These are phyloP conservation scores for Tinea semifulvella DNA, from an alignment of 2,888 invertebrate species.

Conservation along the genomic window DNA sequence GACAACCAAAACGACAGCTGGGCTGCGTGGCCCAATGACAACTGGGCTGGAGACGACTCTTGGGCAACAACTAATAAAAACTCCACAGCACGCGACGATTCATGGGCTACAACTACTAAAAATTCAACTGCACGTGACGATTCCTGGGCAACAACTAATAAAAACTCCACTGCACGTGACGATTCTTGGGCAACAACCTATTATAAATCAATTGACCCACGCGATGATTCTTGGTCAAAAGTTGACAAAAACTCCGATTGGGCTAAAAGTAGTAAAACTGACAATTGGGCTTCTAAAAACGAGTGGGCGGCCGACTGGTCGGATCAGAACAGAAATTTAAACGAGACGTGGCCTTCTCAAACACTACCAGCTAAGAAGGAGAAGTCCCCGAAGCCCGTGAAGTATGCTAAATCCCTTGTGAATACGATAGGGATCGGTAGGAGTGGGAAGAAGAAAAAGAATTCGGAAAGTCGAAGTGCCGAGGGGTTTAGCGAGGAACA, in stretches of 20 bases:
- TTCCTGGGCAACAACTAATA: constrained; percentile 35
- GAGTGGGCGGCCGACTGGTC: constrained; percentile 41
- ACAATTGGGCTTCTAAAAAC: constrained; percentile 22
- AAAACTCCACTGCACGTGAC: constrained; percentile 21
- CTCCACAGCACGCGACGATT: constrained; percentile 24
- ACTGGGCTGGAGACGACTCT: constrained; percentile 44
- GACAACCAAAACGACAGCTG: constrained; percentile 33
- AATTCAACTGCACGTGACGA: constrained; percentile 46
- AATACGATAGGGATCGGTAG: constrained; percentile 58
- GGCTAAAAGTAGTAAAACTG: constrained; percentile 30
- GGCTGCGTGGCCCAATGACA: constrained; percentile 61
- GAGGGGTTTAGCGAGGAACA: constrained; percentile 68
- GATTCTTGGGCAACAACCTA: constrained; percentile 62
- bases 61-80: constrained; percentile 32
- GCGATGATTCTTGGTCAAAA: constrained; percentile 44
- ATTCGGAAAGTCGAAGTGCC: constrained; percentile 29
- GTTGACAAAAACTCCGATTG: constrained; percentile 26
- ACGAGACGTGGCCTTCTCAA: constrained; percentile 52
- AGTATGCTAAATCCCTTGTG: constrained; percentile 51
- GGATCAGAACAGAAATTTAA: constrained; percentile 43
- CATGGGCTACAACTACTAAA: constrained; percentile 63
- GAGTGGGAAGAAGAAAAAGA: constrained; percentile 44
- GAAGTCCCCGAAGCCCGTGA: constrained; percentile 58
- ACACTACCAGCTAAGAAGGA: constrained; percentile 55
- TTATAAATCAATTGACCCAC: constrained; percentile 43